These are phyloP conservation scores for Stramonita haemastoma DNA, from an alignment of 2,888 invertebrate genomes.

Conservation along the genomic window DNA sequence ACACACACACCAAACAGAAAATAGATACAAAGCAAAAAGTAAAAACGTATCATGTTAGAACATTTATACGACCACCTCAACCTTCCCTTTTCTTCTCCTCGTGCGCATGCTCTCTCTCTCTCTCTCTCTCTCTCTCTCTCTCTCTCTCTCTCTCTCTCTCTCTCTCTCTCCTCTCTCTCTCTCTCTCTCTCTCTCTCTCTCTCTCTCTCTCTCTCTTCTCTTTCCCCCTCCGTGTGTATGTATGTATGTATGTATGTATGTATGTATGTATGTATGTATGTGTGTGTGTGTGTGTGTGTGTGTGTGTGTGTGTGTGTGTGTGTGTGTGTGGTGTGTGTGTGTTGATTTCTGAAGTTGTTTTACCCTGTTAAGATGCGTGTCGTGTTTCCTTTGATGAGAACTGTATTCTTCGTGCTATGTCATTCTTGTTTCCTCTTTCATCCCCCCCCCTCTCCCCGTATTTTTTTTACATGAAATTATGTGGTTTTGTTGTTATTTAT, in stretches of 20 bases:
- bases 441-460: too few species aligned
- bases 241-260: too few species aligned
- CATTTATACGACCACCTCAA: background rate
- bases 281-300: background rate
- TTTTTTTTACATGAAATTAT: too few species aligned
- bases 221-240: too few species aligned
- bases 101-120: background rate
- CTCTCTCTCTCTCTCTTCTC: background rate
- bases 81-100: background rate
- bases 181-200: background rate
- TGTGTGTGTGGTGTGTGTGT: constrained; percentile 1
- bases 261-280: background rate
- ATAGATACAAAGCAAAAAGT: too few species aligned
- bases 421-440: too few species aligned
- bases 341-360: background rate
- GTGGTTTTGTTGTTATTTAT: too few species aligned
- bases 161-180: background rate
- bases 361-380: too few species aligned
- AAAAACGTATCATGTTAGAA: too few species aligned
- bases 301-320: background rate
- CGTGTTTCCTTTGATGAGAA: too few species aligned
- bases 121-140: background rate
- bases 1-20: too few species aligned
- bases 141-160: background rate
- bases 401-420: too few species aligned